A percentile compares a stretch with the other conserved stretches of the same genome.
Conservation (phyloP, 2,888 invertebrate species). For the Epirrhoe tristata region DNA sequence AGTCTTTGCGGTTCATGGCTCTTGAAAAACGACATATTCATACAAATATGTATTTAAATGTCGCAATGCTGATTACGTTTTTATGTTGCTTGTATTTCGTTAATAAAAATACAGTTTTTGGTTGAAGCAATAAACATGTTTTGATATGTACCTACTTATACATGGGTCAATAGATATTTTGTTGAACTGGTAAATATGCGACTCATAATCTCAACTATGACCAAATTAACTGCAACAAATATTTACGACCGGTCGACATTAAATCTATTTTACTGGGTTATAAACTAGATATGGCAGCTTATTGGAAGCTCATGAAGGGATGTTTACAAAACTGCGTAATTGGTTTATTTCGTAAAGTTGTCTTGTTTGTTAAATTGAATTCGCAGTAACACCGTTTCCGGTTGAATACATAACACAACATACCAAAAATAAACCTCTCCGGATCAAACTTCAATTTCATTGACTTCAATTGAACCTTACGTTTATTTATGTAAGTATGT, state of each 20-base stretch:
- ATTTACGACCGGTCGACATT: constrained; percentile 56
- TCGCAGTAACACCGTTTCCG: too few relatives aligned
- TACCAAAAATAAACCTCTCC: too few relatives aligned
- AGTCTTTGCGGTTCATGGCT: constrained; percentile 16
- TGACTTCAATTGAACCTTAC: too few relatives aligned
- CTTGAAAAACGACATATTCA: constrained; percentile 5
- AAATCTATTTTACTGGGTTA: constrained; percentile 57
- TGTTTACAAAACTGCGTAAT: constrained; percentile 23
- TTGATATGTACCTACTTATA: too few relatives aligned
- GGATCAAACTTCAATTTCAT: too few relatives aligned
- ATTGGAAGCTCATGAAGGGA: constrained; percentile 44
- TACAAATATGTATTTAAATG: constrained; percentile 11
- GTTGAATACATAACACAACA: too few relatives aligned
- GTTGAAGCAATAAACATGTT: too few relatives aligned
- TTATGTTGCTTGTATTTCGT: not conserved
- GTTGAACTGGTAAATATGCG: constrained; percentile 5
- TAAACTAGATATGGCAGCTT: constrained; percentile 50
- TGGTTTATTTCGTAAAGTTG: constrained; percentile 10
- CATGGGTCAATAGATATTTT: too few relatives aligned
- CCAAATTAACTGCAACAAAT: constrained; percentile 44
- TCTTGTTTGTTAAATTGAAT: too few relatives aligned
- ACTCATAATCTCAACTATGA: constrained; percentile 48
- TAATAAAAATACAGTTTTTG: not conserved
- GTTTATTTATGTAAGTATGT: too few relatives aligned
- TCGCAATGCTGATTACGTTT: constrained; percentile 13